Evolutionary conservation across 1,140 invertebrate species (phyloP).

Genomic region (Arion vulgaris): DNA sequence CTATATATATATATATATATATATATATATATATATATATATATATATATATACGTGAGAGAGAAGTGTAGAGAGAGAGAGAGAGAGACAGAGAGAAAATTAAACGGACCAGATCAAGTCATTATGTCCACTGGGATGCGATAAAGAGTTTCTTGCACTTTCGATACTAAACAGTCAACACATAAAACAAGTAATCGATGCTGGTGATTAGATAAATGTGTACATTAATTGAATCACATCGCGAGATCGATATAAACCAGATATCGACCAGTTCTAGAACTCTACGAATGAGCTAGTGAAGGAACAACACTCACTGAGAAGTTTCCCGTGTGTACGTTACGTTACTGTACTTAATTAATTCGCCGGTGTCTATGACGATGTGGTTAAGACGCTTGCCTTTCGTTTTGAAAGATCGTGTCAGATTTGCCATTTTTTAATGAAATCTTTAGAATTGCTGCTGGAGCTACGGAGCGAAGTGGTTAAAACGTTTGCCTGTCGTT

Average conservation of each 20-base stretch:
- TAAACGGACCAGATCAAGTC: neutral
- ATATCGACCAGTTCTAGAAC: neutral
- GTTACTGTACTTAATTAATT: no score
- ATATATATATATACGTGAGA: no score
- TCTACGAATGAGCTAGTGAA: neutral
- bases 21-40: no score
- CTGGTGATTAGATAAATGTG: constrained; percentile 14
- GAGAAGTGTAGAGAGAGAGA: neutral
- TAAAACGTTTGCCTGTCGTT: no score
- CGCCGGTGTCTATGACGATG: no score
- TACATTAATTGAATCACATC: constrained; percentile 4
- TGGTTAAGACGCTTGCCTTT: no score
- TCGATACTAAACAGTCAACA: constrained; percentile 11
- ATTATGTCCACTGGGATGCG: neutral
- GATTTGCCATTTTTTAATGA: no score
- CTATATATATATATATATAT: no score
- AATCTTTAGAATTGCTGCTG: no score
- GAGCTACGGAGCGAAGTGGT: no score
- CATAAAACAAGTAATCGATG: constrained; percentile 19
- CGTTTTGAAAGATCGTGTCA: no score
- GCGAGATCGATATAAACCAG: neutral
- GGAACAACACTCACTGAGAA: neutral
- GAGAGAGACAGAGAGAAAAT: neutral
- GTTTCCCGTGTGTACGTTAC: no score
- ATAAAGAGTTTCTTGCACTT: neutral